A percentile compares a stretch with the other conserved stretches of the same genome.
Conservation (phyloP, 2,888 invertebrate genomes). For the Cosmia trapezina region DNA sequence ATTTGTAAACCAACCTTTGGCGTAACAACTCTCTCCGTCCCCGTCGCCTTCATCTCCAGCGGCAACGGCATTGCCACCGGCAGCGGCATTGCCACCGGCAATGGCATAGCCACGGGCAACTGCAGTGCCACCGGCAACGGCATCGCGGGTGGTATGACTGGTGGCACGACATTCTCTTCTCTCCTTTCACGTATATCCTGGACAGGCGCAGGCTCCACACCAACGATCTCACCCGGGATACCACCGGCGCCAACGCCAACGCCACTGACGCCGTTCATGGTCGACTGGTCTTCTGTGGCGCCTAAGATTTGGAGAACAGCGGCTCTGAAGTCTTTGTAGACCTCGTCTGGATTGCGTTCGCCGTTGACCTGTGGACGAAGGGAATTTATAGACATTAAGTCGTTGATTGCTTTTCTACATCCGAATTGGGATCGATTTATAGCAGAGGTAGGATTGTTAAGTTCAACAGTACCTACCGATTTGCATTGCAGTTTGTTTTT, state of each 20-base stretch:
- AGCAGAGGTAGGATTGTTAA: neutral
- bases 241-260: constrained; percentile 90
- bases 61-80: constrained; percentile 32
- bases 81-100: constrained; percentile 52
- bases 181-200: constrained; percentile 62
- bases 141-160: constrained; percentile 52
- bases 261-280: constrained; percentile 91
- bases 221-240: constrained; percentile 92
- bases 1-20: constrained; percentile 78
- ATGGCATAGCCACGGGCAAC: constrained; percentile 41
- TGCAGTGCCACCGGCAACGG: constrained; percentile 54
- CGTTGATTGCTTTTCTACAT: neutral
- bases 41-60: constrained; percentile 50
- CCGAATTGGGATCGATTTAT: neutral
- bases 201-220: constrained; percentile 89
- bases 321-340: constrained; percentile 95
- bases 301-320: constrained; percentile 94
- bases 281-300: constrained; percentile 92
- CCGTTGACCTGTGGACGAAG: constrained; percentile 93
- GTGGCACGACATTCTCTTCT: constrained; percentile 48
- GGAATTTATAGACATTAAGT: neutral
- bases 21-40: constrained; percentile 70
- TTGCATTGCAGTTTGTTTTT: neutral
- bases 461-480: neutral
- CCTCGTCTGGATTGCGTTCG: constrained; percentile 96